Percentiles rank a stretch among this genome's conserved stretches.
Conservation (phyloP, 2,113 vertebrate genomes). For the Spea multiplicata region DNA sequence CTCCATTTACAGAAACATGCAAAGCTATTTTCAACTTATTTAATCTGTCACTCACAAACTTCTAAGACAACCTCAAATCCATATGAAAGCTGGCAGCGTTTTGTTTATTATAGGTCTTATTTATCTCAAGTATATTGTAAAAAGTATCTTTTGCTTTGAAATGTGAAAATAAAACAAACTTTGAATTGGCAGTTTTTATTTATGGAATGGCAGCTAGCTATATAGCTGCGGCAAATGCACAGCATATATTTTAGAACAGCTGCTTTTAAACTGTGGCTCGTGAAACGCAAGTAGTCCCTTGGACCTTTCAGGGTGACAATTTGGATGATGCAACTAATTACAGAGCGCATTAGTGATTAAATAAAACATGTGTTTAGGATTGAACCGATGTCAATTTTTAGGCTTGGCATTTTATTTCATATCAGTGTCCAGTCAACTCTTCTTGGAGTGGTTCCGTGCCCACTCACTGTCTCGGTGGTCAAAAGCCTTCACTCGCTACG, state of each 20-base stretch:
- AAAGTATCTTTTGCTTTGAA: not conserved
- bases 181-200: not conserved
- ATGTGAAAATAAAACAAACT: not conserved
- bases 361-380: too few relatives aligned
- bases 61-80: slow-evolving; percentile 5
- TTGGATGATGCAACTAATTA: too few relatives aligned
- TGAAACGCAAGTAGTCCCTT: too few relatives aligned
- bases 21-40: slow-evolving; percentile 23
- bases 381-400: too few relatives aligned
- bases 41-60: slow-evolving; percentile 16
- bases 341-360: too few relatives aligned
- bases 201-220: not conserved
- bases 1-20: not conserved
- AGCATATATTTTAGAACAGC: not conserved
- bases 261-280: too few relatives aligned
- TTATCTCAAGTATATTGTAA: not conserved
- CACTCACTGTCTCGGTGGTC: too few relatives aligned
- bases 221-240: not conserved
- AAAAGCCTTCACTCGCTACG: too few relatives aligned
- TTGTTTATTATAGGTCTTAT: not conserved
- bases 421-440: not conserved
- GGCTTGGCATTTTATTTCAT: not conserved
- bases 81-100: not conserved
- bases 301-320: too few relatives aligned
- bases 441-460: not conserved